Base-by-base conservation (phyloP, 2,797 vertebrate species). In the Monodelphis domestica region DNA sequence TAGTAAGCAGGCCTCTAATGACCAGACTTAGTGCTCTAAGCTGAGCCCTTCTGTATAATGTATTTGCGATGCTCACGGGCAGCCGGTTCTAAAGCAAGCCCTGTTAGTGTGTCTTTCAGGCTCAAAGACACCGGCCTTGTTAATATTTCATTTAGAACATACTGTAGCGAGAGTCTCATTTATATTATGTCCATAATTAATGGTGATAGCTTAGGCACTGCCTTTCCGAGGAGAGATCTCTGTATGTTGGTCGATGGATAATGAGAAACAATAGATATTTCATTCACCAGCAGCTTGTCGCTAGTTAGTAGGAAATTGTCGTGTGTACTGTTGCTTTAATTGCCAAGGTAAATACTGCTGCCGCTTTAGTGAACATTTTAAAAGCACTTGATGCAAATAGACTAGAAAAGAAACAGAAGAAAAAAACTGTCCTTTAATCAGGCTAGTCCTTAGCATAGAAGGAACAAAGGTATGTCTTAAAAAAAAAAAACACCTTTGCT, bases 251-350 rank as follows among this genome's bases (percentile, higher is more conserved):
- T 98, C 96, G 94, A 98, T 97, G 98, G 98, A 98, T 98, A 99
- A 99, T 98, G 98, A 99, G 98, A 98, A 98, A 99, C 98, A 97
- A 98, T 98, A 98, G 98, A 98, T 98, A 99, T 98, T 99, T 99
- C 98, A 99, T 99, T 99, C 99, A 99, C 99, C 98, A 98, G 98
- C 98, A 99, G 99, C 98, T 99, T 99, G 99, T 98, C 98, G 97
- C 98, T 99, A 99, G 99, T 98, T 99, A 98, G 98, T 98, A 98
- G 98, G 98, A 98, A 98, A 98, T 98, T 98, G 98, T 99, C 96
- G 98, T 98, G 98, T 98, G 98, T 99, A 98, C 98, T 99, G 99
- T 99, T 98, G 98, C 98, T 99, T 99, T 99, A 98, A 99, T 99
- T 98, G 98, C 98, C 98, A 98, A 98, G 99, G 99, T 99, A 98